These are phyloP conservation scores for Sarcoramphus papa DNA, from an alignment of 2,797 vertebrate species.

Conservation along the genomic window DNA sequence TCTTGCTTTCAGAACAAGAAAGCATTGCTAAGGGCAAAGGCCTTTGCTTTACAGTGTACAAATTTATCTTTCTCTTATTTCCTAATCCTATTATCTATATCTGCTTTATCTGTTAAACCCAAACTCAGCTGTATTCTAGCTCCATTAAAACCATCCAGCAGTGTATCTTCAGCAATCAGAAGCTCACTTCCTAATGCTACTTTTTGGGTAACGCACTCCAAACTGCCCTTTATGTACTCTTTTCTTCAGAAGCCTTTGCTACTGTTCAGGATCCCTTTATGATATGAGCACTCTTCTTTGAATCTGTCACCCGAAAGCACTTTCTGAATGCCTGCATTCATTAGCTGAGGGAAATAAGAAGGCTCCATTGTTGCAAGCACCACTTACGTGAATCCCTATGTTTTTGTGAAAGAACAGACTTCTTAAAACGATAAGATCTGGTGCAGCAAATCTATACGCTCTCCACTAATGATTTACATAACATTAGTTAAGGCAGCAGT, in stretches of 20 bases:
- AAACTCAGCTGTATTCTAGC: not conserved
- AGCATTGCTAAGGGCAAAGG: conserved; percentile 32
- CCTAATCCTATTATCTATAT: conserved; percentile 43
- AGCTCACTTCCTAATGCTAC: not conserved
- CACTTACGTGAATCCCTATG: conserved; percentile 40
- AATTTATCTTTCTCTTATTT: conserved; percentile 27
- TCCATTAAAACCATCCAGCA: not conserved
- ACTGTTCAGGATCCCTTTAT: not conserved
- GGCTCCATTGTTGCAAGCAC: not conserved
- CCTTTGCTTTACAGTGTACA: not conserved
- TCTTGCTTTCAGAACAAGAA: conserved; percentile 12
- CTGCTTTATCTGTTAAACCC: conserved; percentile 15
- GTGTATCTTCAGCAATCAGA: not conserved
- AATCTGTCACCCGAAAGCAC: conserved; percentile 17
- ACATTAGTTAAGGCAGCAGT: not conserved
- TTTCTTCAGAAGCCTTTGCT: not conserved
- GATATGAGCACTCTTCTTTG: not conserved
- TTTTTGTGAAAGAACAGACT: not conserved
- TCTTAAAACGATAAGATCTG: not conserved
- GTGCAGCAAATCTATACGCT: not conserved
- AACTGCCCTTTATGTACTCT: not conserved
- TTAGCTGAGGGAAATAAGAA: conserved; percentile 11
- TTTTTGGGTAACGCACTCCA: not conserved
- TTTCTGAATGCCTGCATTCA: conserved; percentile 31
- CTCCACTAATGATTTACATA: not conserved